A percentile compares a stretch with the other conserved stretches of the same genome.
Evolutionary conservation across 2,888 invertebrate species (phyloP).

Genomic region (Azorinus chamasolen): DNA sequence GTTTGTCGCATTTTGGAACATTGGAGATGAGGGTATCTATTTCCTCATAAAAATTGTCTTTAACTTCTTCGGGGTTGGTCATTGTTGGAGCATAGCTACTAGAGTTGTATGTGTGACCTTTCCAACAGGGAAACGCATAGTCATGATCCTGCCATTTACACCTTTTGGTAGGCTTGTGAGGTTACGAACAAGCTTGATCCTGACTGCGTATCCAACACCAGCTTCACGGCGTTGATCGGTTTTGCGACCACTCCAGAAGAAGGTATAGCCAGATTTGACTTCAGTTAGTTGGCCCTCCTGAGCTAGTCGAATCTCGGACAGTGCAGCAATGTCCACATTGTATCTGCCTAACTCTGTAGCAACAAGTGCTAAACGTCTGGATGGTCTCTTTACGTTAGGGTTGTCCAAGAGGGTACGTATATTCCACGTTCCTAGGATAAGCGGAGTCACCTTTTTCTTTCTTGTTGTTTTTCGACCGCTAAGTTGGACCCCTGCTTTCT

Average conservation of each 20-base stretch:
- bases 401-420: constrained; percentile 9
- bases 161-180: not conserved
- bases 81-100: constrained; percentile 17
- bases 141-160: constrained; percentile 5
- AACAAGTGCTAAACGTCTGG: constrained; percentile 10
- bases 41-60: constrained; percentile 10
- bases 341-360: constrained; percentile 3
- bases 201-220: constrained; percentile 10
- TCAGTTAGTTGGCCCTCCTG: constrained; percentile 12
- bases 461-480: too few species aligned
- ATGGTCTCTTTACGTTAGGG: not conserved
- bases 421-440: constrained; percentile 11
- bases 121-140: not conserved
- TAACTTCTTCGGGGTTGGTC: constrained; percentile 16
- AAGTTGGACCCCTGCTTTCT: too few species aligned
- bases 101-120: not conserved
- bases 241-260: constrained; percentile 11
- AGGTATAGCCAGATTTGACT: not conserved
- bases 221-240: constrained; percentile 1
- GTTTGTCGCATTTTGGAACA: constrained; percentile 6
- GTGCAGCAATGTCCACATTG: constrained; percentile 19
- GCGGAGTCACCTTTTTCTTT: not conserved
- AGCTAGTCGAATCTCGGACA: constrained; percentile 1
- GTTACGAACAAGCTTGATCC: not conserved
- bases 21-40: not conserved